Evolutionary conservation across 2,888 invertebrate genomes (phyloP).

Genomic region (Tanaodytes sp.): DNA sequence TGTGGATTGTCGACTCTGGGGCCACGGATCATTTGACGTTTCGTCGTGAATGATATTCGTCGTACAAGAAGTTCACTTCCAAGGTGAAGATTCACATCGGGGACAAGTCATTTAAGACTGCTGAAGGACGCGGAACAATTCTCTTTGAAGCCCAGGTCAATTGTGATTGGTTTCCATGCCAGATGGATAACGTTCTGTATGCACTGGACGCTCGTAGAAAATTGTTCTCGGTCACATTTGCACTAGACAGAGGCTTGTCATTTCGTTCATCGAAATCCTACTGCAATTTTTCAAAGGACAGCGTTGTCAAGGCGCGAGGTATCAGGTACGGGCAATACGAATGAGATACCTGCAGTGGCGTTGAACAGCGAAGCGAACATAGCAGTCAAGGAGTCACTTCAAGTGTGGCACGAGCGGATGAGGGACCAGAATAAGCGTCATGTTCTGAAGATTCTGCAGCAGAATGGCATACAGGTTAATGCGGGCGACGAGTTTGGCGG

Average conservation of each 20-base stretch:
- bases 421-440: slow-evolving; percentile 64
- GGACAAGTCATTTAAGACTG: slow-evolving; percentile 36
- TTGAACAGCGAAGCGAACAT: background rate
- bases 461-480: slow-evolving; percentile 56
- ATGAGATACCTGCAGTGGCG: slow-evolving; percentile 6
- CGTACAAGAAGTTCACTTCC: slow-evolving; percentile 8
- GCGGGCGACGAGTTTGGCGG: slow-evolving; percentile 56
- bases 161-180: slow-evolving; percentile 16
- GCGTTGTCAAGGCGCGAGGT: slow-evolving; percentile 20
- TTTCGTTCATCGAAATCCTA: slow-evolving; percentile 20
- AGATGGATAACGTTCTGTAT: slow-evolving; percentile 31
- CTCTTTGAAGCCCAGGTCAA: slow-evolving; percentile 29
- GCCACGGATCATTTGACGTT: slow-evolving; percentile 30
- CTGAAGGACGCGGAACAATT: slow-evolving; percentile 39
- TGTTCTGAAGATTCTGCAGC: slow-evolving; percentile 43
- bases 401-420: slow-evolving; percentile 62
- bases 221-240: slow-evolving; percentile 30
- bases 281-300: slow-evolving; percentile 26
- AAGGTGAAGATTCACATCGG: slow-evolving; percentile 33
- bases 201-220: slow-evolving; percentile 28
- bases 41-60: slow-evolving; percentile 34
- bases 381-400: slow-evolving; percentile 12
- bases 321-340: slow-evolving; percentile 15
- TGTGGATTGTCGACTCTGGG: slow-evolving; percentile 40
- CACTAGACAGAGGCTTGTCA: slow-evolving; percentile 25